Evolutionary conservation across 2,797 vertebrate genomes (phyloP), one percentile per base, ranked within the genome.

Genomic region (Hirundo rustica): DNA sequence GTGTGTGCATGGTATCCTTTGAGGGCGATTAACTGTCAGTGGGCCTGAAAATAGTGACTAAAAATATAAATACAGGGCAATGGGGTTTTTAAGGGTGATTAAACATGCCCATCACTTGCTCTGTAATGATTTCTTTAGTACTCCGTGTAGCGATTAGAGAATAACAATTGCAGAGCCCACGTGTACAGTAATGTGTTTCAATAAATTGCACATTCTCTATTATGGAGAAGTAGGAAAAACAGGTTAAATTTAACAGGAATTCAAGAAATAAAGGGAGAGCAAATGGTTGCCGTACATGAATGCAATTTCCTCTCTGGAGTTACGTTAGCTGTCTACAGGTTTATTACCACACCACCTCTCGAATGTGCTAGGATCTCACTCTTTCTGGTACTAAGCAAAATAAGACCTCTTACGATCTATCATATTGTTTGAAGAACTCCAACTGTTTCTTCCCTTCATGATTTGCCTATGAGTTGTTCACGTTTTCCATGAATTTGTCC

Each of bases 401-500:
- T 29, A 84, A 70, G 60, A 78, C 45, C 30, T 76, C 42, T 85
- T 82, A 36, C 9, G 45, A 60, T 88, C 65, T 67, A 80, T 72
- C 36, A 68, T 32, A 50, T 48, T 66, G 47, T 72, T 87, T 90
- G 80, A 96, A 88, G 77, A 92, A 58, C 61, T 89, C 65, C 44
- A 81, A 50, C 50, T 82, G 30, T 89, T 89, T 84, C 74, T 93
- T 87, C 61, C 89, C 45, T 62, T 91, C 40, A 9, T 42, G 42
- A 80, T 55, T 87, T 0, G 21, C 73, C 68, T 77, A 26, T 61
- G 71, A 92, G 57, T 44, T 90, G 38, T 87, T 85, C 90, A 92
- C 4, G 88, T 95, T 96, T 95, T 95, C 94, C 83, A 90, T 91
- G 77, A 95, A 93, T 90, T 87, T 96, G 74, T 85, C 94, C 86